Evolutionary conservation across 35 echinoderm and acorn worm species (phyloP), one percentile per base, ranked within the genome.

Genomic region (Lytechinus pictus): DNA sequence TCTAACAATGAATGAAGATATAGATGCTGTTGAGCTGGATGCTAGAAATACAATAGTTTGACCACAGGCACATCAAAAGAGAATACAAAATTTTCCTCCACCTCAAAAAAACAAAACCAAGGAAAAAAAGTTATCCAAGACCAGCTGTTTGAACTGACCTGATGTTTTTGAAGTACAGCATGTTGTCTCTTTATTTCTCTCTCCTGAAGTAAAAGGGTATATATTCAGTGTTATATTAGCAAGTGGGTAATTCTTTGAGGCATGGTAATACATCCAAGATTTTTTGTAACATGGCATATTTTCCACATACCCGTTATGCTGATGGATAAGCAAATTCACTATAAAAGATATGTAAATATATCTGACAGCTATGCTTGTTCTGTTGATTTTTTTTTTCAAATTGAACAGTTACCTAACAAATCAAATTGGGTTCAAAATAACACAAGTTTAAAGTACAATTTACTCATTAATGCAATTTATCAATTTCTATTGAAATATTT

Each of bases 151-250:
- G 7, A 54, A 96, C 98, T 94, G 14, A 99, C 98, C 97, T 99
- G 98, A 53, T 98, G 97, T 95, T 99, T 99, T 21, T 98, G 95
- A 60, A 98, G 95, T 5, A 99, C 98, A 89, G 98, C 97, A 87
- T 99, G 98, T 86, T 99, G 98, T 52, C 98, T 95, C 96, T 97
- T 86, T 28, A 99, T 96, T 97, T 99, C 98, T 95, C 98, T 91
- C 95, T 99, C 98, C 98, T 99, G 91, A 2, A 95, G 95, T 14
- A 87, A 55, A 55, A 93, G 10, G 21, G 88, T 5, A 44, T 90
- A 33, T 90, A 12, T 90, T 52, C 88, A 79, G 14, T 24, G n/a
- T 24, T n/a, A 24, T 79, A 79, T 79, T 79, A 79, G n/a, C 5
- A 79, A 79, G 21, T 79, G 19, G 5, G 56, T 58, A 9, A 58